Evolutionary conservation across 64 coral and sea anemone species (phyloP).

Genomic region (Acropora tenuis): DNA sequence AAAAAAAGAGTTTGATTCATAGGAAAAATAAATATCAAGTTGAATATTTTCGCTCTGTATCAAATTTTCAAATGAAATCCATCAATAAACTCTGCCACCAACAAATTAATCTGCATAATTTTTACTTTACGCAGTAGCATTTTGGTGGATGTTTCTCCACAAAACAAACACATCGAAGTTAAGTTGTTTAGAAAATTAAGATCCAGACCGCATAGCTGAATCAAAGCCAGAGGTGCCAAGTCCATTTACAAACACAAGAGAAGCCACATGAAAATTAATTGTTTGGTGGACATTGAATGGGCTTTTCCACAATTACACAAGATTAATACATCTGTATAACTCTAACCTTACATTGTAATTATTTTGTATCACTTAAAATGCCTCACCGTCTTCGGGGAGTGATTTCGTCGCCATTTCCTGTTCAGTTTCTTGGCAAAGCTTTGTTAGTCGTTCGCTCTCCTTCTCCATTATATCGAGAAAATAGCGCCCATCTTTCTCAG

Average conservation of each 20-base stretch:
- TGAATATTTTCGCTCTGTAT: no score
- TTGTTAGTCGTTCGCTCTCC: conserved; percentile 60
- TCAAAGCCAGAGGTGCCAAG: not conserved
- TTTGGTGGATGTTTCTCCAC: not conserved
- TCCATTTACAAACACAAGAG: not conserved
- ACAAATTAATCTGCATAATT: not conserved
- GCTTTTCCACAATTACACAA: not conserved
- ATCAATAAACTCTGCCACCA: not conserved
- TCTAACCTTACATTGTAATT: not conserved
- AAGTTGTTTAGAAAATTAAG: not conserved
- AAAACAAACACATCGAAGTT: not conserved
- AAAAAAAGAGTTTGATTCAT: no score
- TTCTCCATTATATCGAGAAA: conserved; percentile 63
- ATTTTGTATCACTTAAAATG: not conserved
- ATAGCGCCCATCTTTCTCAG: conserved; percentile 66
- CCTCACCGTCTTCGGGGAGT: conserved; percentile 57
- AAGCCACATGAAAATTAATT: not conserved
- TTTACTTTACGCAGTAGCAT: not conserved
- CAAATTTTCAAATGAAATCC: not conserved
- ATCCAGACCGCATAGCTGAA: conserved; percentile 14
- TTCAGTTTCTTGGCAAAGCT: conserved; percentile 49
- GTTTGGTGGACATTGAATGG: not conserved
- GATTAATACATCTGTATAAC: not conserved
- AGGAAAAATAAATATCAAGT: not conserved
- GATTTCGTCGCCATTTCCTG: conserved; percentile 57